phyloP scores from a whole-genome alignment of 2,797 vertebrate species.

The Premnoplex brunnescens region DNA sequence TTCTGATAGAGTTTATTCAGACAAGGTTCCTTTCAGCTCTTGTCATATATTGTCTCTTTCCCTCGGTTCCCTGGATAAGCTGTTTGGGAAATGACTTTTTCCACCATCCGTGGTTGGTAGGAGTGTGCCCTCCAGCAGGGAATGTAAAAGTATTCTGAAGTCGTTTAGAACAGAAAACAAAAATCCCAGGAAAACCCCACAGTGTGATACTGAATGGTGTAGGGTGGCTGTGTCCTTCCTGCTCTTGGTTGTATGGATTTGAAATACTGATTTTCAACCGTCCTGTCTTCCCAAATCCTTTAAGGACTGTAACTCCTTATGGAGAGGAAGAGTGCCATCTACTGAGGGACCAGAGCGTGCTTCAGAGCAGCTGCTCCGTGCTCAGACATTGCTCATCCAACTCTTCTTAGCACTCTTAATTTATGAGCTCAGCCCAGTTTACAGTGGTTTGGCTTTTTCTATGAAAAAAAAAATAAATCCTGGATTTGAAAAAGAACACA shows the following conservation, averaged over 20 bases:
- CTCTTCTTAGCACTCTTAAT: accelerated
- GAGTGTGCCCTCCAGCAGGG: neutral
- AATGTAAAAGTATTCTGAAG: neutral
- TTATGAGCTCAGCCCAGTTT: accelerated
- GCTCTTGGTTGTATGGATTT: neutral
- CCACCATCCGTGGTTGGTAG: neutral
- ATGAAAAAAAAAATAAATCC: accelerated
- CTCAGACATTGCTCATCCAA: neutral
- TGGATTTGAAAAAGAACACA: neutral
- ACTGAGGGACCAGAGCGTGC: neutral
- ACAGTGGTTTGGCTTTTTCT: neutral
- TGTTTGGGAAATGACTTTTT: neutral
- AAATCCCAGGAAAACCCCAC: neutral
- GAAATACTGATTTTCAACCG: neutral
- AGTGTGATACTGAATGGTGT: accelerated
- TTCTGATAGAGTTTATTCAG: neutral
- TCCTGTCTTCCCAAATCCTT: neutral
- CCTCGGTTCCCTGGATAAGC: neutral
- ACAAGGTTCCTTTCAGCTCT: neutral
- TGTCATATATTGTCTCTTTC: neutral
- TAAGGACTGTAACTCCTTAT: neutral
- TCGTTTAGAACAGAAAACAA: neutral
- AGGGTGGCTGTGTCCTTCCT: neutral
- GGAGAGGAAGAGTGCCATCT: slow-evolving; percentile 48
- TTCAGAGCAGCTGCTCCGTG: neutral